These are phyloP conservation scores for Neotoxoptera formosana DNA, from an alignment of 1,140 invertebrate genomes.

Conservation along the genomic window DNA sequence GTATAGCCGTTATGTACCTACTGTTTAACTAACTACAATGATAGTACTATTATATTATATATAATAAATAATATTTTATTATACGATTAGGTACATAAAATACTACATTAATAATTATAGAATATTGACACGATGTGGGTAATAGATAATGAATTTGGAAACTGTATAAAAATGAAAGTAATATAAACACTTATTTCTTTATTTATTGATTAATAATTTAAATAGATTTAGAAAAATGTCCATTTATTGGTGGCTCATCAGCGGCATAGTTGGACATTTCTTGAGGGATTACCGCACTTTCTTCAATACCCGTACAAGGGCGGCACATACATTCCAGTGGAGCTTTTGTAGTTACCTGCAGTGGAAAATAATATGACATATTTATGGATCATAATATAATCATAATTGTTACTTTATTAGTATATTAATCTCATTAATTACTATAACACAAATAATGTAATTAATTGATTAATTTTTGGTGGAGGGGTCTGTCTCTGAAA, in stretches of 20 bases:
- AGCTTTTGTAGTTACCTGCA: constrained; percentile 84
- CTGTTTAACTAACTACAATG: background rate
- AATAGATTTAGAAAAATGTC: constrained; percentile 60
- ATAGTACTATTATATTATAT: background rate
- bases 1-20: background rate
- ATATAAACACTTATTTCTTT: constrained; percentile 38
- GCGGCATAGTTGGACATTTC: constrained; percentile 85
- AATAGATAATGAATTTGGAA: background rate
- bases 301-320: constrained; percentile 87
- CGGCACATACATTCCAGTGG: constrained; percentile 93
- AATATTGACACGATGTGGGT: background rate
- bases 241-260: constrained; percentile 75
- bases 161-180: constrained; percentile 53
- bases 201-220: constrained; percentile 54
- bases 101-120: background rate
- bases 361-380: background rate
- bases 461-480: too few species aligned
- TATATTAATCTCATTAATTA: background rate
- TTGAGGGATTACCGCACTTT: constrained; percentile 85
- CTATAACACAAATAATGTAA: background rate
- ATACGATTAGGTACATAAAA: background rate
- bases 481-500: background rate
- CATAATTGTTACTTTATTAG: background rate
- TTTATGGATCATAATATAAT: background rate
- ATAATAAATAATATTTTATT: background rate